Evolutionary conservation across 2,797 vertebrate genomes (phyloP).

Genomic region (Sebastes goodei): DNA sequence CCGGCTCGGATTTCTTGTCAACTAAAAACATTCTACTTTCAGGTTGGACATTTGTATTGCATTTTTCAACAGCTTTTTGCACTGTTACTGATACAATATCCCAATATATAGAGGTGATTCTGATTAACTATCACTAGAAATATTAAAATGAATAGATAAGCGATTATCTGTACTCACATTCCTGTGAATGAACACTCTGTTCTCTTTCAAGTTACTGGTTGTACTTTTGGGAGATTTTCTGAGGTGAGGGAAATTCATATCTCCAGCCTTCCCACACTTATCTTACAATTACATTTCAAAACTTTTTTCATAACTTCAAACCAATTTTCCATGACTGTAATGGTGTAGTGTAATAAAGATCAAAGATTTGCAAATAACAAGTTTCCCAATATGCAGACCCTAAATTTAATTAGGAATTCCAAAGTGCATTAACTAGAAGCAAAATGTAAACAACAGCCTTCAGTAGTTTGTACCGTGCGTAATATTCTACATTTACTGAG

Average conservation of each 20-base stretch:
- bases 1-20: not conserved
- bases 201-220: not conserved
- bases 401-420: not conserved
- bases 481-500: not conserved
- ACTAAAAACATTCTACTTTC: not conserved
- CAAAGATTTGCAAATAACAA: not conserved
- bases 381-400: not conserved
- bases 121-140: not conserved
- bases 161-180: not conserved
- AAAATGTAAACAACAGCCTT: not conserved
- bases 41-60: not conserved
- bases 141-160: not conserved
- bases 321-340: not conserved
- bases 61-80: not conserved
- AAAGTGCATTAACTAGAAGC: not conserved
- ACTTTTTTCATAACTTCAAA: conserved; percentile 20
- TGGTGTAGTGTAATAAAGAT: not conserved
- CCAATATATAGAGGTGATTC: not conserved
- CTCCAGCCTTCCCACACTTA: not conserved
- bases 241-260: not conserved
- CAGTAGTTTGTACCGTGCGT: not conserved
- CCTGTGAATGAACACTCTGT: not conserved
- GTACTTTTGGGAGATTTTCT: not conserved
- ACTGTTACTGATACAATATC: not conserved
- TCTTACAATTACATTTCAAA: conserved; percentile 14